These are phyloP conservation scores for Apocrypta bakeri DNA, from an alignment of 1,140 invertebrate genomes.

Conservation along the genomic window DNA sequence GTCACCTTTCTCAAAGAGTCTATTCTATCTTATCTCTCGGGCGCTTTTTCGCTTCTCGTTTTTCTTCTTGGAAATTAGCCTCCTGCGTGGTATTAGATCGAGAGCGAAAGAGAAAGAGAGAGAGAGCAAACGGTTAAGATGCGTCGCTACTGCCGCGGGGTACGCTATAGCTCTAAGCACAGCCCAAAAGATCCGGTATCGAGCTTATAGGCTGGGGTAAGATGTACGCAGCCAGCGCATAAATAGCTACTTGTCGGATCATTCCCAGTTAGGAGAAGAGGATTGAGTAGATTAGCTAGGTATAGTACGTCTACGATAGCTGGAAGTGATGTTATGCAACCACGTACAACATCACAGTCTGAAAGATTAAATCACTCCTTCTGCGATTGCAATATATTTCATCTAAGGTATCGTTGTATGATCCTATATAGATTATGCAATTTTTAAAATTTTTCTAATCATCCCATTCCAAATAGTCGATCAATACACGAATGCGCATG, in stretches of 20 bases:
- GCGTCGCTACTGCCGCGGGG: constrained; percentile 60
- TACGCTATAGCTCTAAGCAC: background rate
- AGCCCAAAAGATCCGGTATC: constrained; percentile 38
- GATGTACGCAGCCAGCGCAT: constrained; percentile 60
- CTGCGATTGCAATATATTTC: too few species aligned
- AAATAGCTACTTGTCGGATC: constrained; percentile 74
- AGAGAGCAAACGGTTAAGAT: constrained; percentile 65
- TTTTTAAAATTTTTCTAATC: too few species aligned
- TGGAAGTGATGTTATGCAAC: background rate
- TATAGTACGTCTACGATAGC: background rate
- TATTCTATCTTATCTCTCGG: constrained; percentile 56
- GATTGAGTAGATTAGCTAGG: background rate
- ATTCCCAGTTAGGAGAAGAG: constrained; percentile 50
- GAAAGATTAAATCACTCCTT: too few species aligned
- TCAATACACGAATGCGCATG: too few species aligned
- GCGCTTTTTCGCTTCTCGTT: constrained; percentile 64
- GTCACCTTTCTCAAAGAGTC: constrained; percentile 52
- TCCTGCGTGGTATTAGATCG: constrained; percentile 72
- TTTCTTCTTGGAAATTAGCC: constrained; percentile 68
- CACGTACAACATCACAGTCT: too few species aligned
- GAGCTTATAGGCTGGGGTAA: constrained; percentile 53
- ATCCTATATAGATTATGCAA: too few species aligned
- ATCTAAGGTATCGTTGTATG: too few species aligned
- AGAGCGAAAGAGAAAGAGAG: constrained; percentile 58
- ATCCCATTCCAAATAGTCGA: too few species aligned